Evolutionary conservation across 2,113 vertebrate species (phyloP), one percentile per base, ranked within the genome.

Genomic region (Camelus dromedarius): DNA sequence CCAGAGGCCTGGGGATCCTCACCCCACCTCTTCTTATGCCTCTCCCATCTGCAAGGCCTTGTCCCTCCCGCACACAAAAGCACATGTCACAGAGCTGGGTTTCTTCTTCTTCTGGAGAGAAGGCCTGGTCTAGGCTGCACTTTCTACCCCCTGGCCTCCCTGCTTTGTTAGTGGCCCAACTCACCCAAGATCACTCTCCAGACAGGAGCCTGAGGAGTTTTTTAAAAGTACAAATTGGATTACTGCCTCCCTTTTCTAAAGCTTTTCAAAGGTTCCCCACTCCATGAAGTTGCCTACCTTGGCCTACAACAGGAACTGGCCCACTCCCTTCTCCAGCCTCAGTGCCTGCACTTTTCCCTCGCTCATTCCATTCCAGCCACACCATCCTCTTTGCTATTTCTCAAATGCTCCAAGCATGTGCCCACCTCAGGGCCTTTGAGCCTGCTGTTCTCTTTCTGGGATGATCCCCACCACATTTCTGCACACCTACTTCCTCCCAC

Each of bases 181-280:
- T 62, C 38, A 93, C 11, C 30, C 83, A 97, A 9, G 48, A 54
- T 72, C n/a, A 52, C 52, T 42, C 69, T 94, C 50, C 24, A 26
- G 93, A 86, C 18, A 86, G 77, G 38, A 93, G 58, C 88, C 42
- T 11, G 9, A 95, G 32, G 48, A 72, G 82, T 66, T 81, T 70
- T 52, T 91, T 46, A 2, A 42, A 92, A 94, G 56, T 46, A 24
- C 26, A 93, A 86, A 56, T 3, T 83, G n/a, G 48, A 93, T 73
- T 67, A 52, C 56, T 79, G 85, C 92, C 64, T 84, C 12, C 30
- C 35, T 19, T 89, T 91, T 81, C 80, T 76, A 58, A 76, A 93
- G 69, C 30, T 92, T 56, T 80, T 93, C 89, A 56, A 92, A 84
- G 70, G 19, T 38, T 83, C 35, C 38, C 48, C 13, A 42, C 26